Conservation (phyloP, 2,113 vertebrate species). For the Labrus mixtus region DNA sequence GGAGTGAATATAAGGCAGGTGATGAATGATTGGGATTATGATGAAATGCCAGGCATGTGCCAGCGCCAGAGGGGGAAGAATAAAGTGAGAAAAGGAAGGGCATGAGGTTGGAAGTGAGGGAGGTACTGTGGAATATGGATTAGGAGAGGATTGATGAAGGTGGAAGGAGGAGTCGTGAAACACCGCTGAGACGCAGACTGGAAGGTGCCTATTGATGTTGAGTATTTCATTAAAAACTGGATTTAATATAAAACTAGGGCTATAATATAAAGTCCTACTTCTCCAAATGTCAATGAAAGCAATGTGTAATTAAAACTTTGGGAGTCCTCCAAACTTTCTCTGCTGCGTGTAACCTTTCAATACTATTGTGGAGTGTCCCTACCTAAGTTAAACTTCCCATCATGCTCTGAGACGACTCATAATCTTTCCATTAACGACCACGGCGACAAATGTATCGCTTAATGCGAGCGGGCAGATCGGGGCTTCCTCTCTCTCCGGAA, state of each 20-base stretch:
- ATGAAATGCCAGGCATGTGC: conserved; percentile 37
- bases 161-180: conserved; percentile 4
- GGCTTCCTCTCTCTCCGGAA: conserved; percentile 24
- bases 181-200: conserved; percentile 10
- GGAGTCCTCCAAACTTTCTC: conserved; percentile 7
- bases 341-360: conserved; percentile 9
- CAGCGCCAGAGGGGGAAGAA: conserved; percentile 40
- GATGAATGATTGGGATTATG: conserved; percentile 52
- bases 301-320: conserved; percentile 36
- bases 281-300: conserved; percentile 31
- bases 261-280: conserved; percentile 39
- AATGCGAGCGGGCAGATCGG: conserved; percentile 39
- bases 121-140: conserved; percentile 50
- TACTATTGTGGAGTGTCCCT: background rate
- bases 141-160: conserved; percentile 43
- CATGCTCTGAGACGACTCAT: background rate
- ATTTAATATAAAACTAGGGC: conserved; percentile 5
- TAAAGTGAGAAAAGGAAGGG: conserved; percentile 28
- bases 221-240: conserved; percentile 22
- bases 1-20: conserved; percentile 5
- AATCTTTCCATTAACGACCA: conserved; percentile 10
- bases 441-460: conserved; percentile 30
- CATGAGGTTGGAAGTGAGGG: conserved; percentile 16
- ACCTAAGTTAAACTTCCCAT: background rate
- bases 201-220: background rate